These are phyloP conservation scores for Triops cancriformis DNA, from an alignment of 1,140 invertebrate species.

Conservation along the genomic window DNA sequence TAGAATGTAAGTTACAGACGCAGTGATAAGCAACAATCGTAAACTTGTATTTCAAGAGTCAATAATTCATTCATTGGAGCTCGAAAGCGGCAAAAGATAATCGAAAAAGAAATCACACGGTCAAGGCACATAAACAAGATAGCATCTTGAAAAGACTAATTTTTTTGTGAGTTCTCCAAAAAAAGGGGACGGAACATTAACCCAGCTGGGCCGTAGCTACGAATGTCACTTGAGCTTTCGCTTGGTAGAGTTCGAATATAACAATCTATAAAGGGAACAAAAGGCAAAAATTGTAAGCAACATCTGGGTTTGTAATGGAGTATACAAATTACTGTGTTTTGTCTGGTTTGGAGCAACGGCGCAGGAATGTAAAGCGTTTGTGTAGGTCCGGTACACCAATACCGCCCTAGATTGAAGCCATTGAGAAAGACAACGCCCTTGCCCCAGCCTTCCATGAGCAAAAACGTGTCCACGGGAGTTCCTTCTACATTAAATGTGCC, in stretches of 20 bases:
- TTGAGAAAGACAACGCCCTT: conserved; percentile 56
- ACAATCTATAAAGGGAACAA: conserved; percentile 33
- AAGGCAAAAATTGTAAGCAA: neutral
- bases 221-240: conserved; percentile 32
- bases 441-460: conserved; percentile 42
- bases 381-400: conserved; percentile 50
- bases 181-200: neutral
- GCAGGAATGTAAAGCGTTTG: conserved; percentile 51
- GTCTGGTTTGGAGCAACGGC: conserved; percentile 44
- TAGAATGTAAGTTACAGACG: neutral
- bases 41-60: neutral
- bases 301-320: neutral
- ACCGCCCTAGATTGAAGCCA: conserved; percentile 54
- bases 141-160: neutral
- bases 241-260: conserved; percentile 35
- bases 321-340: conserved; percentile 41
- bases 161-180: neutral
- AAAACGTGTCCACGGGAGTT: conserved; percentile 37
- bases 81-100: neutral
- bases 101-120: neutral
- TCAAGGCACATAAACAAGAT: neutral
- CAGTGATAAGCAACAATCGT: neutral
- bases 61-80: neutral
- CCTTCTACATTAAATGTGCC: conserved; percentile 34
- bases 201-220: conserved; percentile 32